Evolutionary conservation across 2,888 invertebrate species (phyloP), one percentile per base, ranked within the genome.

Genomic region (Penaeus monodon): DNA sequence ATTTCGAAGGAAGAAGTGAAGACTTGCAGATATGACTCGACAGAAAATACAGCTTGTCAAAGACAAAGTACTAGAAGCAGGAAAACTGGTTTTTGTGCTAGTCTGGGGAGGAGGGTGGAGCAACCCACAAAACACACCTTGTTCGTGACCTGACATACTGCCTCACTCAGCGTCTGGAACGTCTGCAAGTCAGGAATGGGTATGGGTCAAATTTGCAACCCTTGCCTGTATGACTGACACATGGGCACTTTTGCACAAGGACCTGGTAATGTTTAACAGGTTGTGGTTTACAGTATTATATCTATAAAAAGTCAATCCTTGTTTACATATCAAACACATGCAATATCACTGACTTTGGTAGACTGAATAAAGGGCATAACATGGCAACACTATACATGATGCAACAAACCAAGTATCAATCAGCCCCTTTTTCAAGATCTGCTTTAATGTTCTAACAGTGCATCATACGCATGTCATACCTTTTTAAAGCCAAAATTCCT

Each of bases 111-210:
- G 77, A 49, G 86, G 68, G 66, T 33, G 81, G 68, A 66, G 85
- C 79, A 74, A 80, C 73, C 70, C 73, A 38, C 65, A 65, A 77
- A 29, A 88, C 85, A 83, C 85, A 89, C 89, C 89, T 89, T 89
- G 81, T 81, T 88, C 29, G 89, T 89, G 86, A 89, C 89, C 84
- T 89, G 89, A 81, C 85, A 88, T 68, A 89, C 89, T 29, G 88
- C 89, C n/a, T 89, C 89, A 74, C 89, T 89, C 84, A 89, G 85
- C 78, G 88, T 84, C 88, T 85, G 89, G 88, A 89, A 89, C 86
- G 89, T 89, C 89, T 89, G 89, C 81, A 89, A 89, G 83, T 88
- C 77, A 86, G 86, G 83, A 86, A 83, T 83, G 85, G 79, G 81
- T 80, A 81, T 49, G 44, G 29, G 80, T 81, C 82, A 86, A 86